Evolutionary conservation across 2,113 vertebrate species (phyloP).

Genomic region (Tachysurus fulvidraco): DNA sequence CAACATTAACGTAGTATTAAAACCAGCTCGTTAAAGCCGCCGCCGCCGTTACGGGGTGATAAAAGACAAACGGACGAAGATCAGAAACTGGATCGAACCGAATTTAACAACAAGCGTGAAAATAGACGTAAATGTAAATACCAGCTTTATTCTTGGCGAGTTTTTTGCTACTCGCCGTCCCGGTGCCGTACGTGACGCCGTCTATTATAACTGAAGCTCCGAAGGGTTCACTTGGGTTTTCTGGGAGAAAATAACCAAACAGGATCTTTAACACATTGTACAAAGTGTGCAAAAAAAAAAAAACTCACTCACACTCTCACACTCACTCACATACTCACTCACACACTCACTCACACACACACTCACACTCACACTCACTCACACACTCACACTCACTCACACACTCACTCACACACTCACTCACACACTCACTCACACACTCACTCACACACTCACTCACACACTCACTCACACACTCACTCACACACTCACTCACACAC

Average conservation of each 20-base stretch:
- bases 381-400: no score
- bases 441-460: no score
- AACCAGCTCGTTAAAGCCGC: neutral
- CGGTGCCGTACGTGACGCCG: constrained; percentile 97
- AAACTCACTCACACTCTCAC: neutral
- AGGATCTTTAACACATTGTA: neutral
- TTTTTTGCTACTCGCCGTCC: constrained; percentile 99
- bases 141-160: constrained; percentile 99
- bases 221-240: constrained; percentile 99
- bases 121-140: constrained; percentile 60
- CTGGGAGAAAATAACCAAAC: constrained; percentile 65
- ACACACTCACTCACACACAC: neutral
- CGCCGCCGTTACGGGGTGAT: neutral
- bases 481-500: no score
- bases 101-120: neutral
- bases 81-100: no score
- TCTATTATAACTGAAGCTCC: constrained; percentile 98
- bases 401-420: no score
- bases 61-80: no score
- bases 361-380: no score
- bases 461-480: no score
- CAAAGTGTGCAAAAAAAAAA: neutral
- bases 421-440: no score
- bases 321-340: neutral
- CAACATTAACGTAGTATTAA: neutral